These are phyloP conservation scores for Galaxias olidus DNA, from an alignment of 2,797 vertebrate genomes.

Conservation along the genomic window DNA sequence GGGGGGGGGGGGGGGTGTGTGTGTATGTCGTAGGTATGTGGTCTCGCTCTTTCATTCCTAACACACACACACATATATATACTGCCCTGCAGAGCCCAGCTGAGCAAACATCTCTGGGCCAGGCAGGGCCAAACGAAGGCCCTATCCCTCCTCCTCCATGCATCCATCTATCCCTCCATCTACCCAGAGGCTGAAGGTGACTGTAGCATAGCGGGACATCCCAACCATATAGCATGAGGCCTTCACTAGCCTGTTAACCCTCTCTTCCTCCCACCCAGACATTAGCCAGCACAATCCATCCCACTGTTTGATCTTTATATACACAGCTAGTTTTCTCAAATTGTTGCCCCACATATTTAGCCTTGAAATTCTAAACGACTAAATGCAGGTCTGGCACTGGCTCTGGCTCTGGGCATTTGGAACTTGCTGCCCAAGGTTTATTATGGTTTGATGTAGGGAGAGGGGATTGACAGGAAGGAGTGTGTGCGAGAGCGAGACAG, in stretches of 20 bases:
- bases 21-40: slow-evolving; percentile 39
- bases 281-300: slow-evolving; percentile 62
- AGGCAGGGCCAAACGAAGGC: slow-evolving; percentile 60
- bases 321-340: slow-evolving; percentile 69
- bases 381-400: slow-evolving; percentile 59
- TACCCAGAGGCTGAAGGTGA: slow-evolving; percentile 60
- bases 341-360: slow-evolving; percentile 72
- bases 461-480: neutral
- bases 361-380: slow-evolving; percentile 76
- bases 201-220: slow-evolving; percentile 50
- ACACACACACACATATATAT: slow-evolving; percentile 46
- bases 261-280: slow-evolving; percentile 12
- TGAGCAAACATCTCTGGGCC: slow-evolving; percentile 77
- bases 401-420: slow-evolving; percentile 48
- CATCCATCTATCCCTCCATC: slow-evolving; percentile 19
- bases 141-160: slow-evolving; percentile 52
- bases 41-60: slow-evolving; percentile 28
- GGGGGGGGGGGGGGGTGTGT: slow-evolving; percentile 29
- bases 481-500: neutral
- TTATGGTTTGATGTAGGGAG: slow-evolving; percentile 55
- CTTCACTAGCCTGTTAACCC: slow-evolving; percentile 59
- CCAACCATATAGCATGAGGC: slow-evolving; percentile 59
- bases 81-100: slow-evolving; percentile 68
- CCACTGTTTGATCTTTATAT: slow-evolving; percentile 75
- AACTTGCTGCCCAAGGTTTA: slow-evolving; percentile 58